Evolutionary conservation across 1,140 invertebrate species (phyloP), one percentile per base, ranked within the genome.

Genomic region (Homalodisca vitripennis): DNA sequence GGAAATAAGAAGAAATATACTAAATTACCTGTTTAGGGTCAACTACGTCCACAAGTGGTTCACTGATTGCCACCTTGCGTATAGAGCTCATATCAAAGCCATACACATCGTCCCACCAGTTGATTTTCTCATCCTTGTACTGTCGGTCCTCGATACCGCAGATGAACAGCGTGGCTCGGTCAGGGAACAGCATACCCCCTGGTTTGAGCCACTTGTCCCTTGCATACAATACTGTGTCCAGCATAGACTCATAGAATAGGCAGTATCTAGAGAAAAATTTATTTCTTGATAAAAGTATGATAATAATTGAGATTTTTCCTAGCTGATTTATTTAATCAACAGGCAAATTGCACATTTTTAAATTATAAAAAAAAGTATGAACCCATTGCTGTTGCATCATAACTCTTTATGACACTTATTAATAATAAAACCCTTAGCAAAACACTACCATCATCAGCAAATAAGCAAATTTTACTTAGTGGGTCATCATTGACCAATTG

Each of bases 51-150:
- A 99, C 98, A 1, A 99, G 82, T 0, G 98, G 98, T 80, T 99
- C 98, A 51, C 92, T 94, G 68, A 99, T 98, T 3, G 98, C 98
- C 31, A 98, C 94, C 79, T 98, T 93, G 46, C 97, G 85, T 77
- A 99, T 98, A 72, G 93, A 96, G 76, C 93, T 97, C 98, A 99
- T 99, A 79, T 99, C 93, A 80, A 99, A 99, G 47, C 98, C 98
- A 78, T 99, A 99, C 0, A 99, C 98, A 85, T 97, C 95, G 75
- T 98, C 96, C 98, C 98, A 99, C 97, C 98, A 99, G 81, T 99
- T 98, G 71, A 99, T 99, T 80, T 99, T 99, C 76, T 99, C 97
- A 79, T 99, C 98, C 80, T 99, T 99, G 81, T 99, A 99, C 82
- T 99, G 97, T 29, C 97, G 86, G 80, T 99, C 98, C 81, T 99